Evolutionary conservation across 2,888 invertebrate genomes (phyloP).

Genomic region (Schizotus pectinicornis): DNA sequence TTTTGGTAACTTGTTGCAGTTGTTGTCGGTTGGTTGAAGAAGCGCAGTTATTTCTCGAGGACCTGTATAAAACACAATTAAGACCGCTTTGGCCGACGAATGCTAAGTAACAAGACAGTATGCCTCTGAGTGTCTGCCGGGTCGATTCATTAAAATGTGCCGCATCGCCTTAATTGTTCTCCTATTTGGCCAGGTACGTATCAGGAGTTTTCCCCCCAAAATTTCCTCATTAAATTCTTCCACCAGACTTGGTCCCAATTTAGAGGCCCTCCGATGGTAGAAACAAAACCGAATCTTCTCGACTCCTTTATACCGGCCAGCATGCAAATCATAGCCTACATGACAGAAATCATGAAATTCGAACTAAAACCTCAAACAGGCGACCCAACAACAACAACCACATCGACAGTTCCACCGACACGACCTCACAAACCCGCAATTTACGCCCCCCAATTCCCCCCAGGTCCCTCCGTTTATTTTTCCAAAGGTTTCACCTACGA

Average conservation of each 20-base stretch:
- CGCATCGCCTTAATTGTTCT: constrained; percentile 6
- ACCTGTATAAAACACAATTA: constrained; percentile 25
- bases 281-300: constrained; percentile 62
- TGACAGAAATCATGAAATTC: constrained; percentile 68
- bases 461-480: constrained; percentile 45
- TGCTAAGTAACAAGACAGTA: constrained; percentile 25
- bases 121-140: constrained; percentile 18
- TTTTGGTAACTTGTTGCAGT: no score
- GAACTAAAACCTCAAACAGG: constrained; percentile 54
- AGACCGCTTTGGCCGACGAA: constrained; percentile 16
- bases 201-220: no score
- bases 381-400: constrained; percentile 43
- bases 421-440: constrained; percentile 55
- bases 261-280: constrained; percentile 48
- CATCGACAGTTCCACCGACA: constrained; percentile 50
- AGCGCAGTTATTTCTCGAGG: constrained; percentile 19
- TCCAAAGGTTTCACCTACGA: constrained; percentile 30
- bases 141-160: constrained; percentile 10
- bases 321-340: constrained; percentile 70
- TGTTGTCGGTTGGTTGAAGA: neutral
- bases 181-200: constrained; percentile 11
- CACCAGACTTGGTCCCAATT: neutral
- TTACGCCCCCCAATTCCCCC: constrained; percentile 63
- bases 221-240: no score
- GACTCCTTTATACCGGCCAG: constrained; percentile 71